Conservation (phyloP, 2,113 vertebrate species). For the Polypterus senegalus region DNA sequence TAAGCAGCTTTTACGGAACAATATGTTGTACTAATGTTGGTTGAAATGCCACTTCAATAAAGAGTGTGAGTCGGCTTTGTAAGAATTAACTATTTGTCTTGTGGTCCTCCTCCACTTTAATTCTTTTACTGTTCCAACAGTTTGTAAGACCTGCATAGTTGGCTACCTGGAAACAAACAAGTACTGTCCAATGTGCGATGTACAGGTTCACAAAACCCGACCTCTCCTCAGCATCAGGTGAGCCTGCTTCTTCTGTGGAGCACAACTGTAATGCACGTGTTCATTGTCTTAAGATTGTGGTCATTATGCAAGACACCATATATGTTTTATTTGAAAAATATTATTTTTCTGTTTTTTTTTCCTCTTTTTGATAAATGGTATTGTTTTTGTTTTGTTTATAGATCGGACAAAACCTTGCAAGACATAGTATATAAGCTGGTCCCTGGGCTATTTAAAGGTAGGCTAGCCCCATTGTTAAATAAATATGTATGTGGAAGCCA, state of each 20-base stretch:
- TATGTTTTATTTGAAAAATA: too few relatives aligned
- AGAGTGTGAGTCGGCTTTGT: too few relatives aligned
- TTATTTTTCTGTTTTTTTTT: neutral
- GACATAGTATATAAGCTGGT: constrained; percentile 91
- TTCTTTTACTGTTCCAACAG: constrained; percentile 29
- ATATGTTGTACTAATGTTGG: neutral
- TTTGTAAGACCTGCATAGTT: constrained; percentile 89
- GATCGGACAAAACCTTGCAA: constrained; percentile 86
- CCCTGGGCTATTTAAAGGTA: constrained; percentile 88
- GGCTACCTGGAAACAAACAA: constrained; percentile 89
- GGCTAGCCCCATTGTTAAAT: neutral
- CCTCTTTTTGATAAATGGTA: neutral
- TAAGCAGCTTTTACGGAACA: neutral
- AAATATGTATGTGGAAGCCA: too few relatives aligned
- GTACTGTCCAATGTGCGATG: constrained; percentile 85
- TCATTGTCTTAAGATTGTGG: neutral
- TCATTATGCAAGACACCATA: too few relatives aligned
- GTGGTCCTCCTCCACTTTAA: neutral
- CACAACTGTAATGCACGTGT: too few relatives aligned
- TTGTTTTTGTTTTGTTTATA: constrained; percentile 26
- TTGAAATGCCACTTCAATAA: too few relatives aligned
- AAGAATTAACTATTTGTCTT: too few relatives aligned
- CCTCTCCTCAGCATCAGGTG: constrained; percentile 86
- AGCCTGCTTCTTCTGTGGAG: constrained; percentile 8
- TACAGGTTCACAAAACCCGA: constrained; percentile 82